phyloP scores from a whole-genome alignment of 2,797 vertebrate genomes.

The Pseudochirops corinnae region DNA sequence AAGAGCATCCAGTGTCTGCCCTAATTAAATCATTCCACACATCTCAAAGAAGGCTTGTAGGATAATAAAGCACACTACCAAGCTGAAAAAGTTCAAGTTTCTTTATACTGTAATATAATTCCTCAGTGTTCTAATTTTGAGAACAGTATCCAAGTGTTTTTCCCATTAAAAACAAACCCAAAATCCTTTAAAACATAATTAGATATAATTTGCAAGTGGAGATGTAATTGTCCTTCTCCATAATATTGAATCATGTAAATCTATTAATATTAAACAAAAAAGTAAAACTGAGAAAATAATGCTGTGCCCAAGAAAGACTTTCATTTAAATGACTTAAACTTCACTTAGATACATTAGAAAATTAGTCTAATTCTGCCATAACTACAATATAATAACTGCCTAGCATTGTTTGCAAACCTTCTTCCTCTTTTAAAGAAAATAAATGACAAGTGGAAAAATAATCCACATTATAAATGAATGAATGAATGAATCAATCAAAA shows the following conservation, averaged over 20 bases:
- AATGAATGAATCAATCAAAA: neutral
- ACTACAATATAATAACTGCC: neutral
- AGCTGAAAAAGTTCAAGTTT: slow-evolving; percentile 40
- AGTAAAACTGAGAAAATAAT: neutral
- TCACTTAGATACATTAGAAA: neutral
- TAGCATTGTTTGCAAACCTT: neutral
- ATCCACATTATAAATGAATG: neutral
- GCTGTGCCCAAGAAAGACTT: slow-evolving; percentile 13
- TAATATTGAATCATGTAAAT: slow-evolving; percentile 37
- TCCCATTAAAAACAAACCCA: slow-evolving; percentile 44
- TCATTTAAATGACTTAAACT: slow-evolving; percentile 27
- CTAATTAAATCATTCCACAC: slow-evolving; percentile 54
- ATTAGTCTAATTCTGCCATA: neutral
- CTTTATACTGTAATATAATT: slow-evolving; percentile 60
- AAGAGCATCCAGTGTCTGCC: slow-evolving; percentile 27
- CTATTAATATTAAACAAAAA: neutral
- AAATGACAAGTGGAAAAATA: neutral
- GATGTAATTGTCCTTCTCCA: slow-evolving; percentile 15
- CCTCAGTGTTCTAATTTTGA: slow-evolving; percentile 59
- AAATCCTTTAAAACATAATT: slow-evolving; percentile 33
- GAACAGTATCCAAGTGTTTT: slow-evolving; percentile 55
- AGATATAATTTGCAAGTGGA: slow-evolving; percentile 45
- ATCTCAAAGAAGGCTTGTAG: neutral
- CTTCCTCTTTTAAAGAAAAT: neutral
- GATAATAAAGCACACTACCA: slow-evolving; percentile 14